phyloP scores from a whole-genome alignment of 1,140 invertebrate species.

The Gerris buenoi region DNA sequence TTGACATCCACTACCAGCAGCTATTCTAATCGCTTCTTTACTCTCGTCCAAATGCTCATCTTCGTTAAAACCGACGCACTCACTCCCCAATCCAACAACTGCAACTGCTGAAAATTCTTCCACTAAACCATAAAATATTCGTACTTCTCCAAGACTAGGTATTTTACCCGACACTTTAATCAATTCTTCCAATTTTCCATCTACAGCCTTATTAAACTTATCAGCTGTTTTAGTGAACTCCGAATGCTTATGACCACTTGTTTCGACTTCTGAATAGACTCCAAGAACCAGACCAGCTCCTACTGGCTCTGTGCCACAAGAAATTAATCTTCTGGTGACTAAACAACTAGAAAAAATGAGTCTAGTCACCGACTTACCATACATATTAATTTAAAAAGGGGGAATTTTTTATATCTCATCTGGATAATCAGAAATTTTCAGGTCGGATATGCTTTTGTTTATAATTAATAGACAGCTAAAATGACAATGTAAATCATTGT shows the following conservation, averaged over 20 bases:
- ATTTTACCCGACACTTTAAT: conserved; percentile 27
- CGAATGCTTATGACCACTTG: conserved; percentile 1
- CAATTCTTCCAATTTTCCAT: conserved; percentile 14
- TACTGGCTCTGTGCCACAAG: neutral
- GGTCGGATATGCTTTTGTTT: no score
- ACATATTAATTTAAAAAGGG: no score
- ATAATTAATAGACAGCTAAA: no score
- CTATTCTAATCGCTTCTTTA: conserved; percentile 33
- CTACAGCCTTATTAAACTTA: conserved; percentile 15
- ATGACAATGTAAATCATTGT: no score
- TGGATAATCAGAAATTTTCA: no score
- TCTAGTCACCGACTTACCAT: no score
- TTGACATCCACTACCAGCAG: conserved; percentile 32
- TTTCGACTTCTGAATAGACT: conserved; percentile 6
- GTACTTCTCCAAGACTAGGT: conserved; percentile 31
- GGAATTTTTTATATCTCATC: no score
- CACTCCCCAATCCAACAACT: conserved; percentile 34
- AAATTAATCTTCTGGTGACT: no score
- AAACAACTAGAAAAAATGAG: no score
- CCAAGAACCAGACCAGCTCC: conserved; percentile 12
- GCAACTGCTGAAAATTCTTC: conserved; percentile 32
- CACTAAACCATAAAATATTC: conserved; percentile 32
- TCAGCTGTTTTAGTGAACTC: conserved; percentile 10
- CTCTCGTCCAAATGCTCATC: conserved; percentile 33
- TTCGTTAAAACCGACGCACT: conserved; percentile 29